Percentiles rank a stretch among this genome's conserved stretches.
These are phyloP conservation scores for Empis livida DNA, from an alignment of 2,888 invertebrate genomes.

Conservation along the genomic window DNA sequence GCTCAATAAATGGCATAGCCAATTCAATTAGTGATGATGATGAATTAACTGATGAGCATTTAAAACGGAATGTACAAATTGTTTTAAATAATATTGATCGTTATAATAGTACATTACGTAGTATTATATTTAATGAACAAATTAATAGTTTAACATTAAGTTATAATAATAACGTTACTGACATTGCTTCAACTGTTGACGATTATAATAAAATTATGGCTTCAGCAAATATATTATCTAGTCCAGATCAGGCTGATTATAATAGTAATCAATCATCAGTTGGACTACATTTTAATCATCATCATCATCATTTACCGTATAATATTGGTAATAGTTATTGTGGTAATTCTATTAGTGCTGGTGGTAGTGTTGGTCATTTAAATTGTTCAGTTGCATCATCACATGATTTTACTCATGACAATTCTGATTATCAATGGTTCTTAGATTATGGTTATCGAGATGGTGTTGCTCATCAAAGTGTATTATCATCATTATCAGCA, in stretches of 20 bases:
- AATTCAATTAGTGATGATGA: conserved; percentile 13
- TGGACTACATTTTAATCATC: conserved; percentile 14
- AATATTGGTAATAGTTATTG: conserved; percentile 14
- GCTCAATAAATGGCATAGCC: conserved; percentile 2
- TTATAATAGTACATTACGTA: conserved; percentile 33
- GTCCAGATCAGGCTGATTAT: conserved; percentile 16
- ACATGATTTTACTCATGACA: conserved; percentile 64
- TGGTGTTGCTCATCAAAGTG: conserved; percentile 64
- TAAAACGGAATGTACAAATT: conserved; percentile 36
- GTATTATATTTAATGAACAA: conserved; percentile 35
- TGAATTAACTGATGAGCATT: conserved; percentile 35
- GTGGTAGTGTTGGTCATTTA: conserved; percentile 22
- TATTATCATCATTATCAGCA: conserved; percentile 66
- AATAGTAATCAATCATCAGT: conserved; percentile 15
- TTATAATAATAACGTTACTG: conserved; percentile 18
- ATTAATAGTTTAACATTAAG: conserved; percentile 17
- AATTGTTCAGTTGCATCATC: conserved; percentile 36
- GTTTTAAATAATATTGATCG: conserved; percentile 36
- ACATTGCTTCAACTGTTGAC: neutral
- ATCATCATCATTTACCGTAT: conserved; percentile 15
- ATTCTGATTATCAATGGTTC: conserved; percentile 86
- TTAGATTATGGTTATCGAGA: conserved; percentile 80
- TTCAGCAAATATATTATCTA: conserved; percentile 22
- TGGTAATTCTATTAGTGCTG: conserved; percentile 11
- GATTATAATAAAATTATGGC: conserved; percentile 9